Base-by-base conservation (phyloP, 2,888 invertebrate genomes). In the Lithodes maja region DNA sequence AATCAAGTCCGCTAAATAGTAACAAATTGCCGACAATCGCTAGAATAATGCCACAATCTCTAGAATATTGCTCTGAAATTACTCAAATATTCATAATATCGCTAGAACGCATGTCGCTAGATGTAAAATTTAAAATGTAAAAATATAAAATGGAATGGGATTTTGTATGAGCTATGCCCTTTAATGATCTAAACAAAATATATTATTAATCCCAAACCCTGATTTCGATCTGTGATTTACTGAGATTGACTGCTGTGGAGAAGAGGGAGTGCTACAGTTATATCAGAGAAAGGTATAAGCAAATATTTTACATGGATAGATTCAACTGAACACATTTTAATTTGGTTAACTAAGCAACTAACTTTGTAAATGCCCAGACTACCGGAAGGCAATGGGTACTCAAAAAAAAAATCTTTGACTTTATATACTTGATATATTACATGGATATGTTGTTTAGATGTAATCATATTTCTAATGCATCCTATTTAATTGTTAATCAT, bases 381-480 rank as follows among this genome's bases (percentile, higher is more conserved):
- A 49, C 7, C 49, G 50, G 77, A 77, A 49, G 77, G 49, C 50
- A 77, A 77, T 3, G 77, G 77, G 12, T 77, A 77, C 17, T 77
- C 49, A 49, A 1, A 77, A 77, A 77, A 77, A 49, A 7, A 7
- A 12, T 77, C 77, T 49, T 49, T 77, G 49, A 77, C 77, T 49
- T 17, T 33, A 77, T 77, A 77, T 33, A 49, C 50, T 77, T 77
- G 77, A 49, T 77, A 77, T 77, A 77, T 77, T 77, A 77, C 77
- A 49, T 3, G 5, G 5, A 74, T 74, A 17, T 78, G 7, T 52
- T 53, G 53, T 78, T 78, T 53, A 53, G 52, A 2, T 78, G 78
- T 52, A 78, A 78, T 78, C n/a, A 78, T 78, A 78, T 78, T 78
- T 78, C 53, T 5, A 2, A 78, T 78, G 78, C 78, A 78, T 78